Base-by-base conservation (phyloP, 2,888 invertebrate genomes). In the Andrena bucephala region DNA sequence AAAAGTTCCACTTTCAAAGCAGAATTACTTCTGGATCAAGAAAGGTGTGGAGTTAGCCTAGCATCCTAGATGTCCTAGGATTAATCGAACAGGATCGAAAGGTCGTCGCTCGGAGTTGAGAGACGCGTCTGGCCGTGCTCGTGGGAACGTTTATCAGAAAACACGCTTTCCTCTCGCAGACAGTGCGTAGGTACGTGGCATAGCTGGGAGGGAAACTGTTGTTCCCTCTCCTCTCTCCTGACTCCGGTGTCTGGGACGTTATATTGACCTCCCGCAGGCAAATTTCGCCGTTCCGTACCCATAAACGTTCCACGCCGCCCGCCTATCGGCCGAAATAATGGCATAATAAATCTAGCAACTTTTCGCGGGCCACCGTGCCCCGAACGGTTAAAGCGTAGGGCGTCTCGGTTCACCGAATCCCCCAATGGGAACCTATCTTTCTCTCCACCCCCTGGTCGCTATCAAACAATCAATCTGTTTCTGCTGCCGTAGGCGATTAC, bases 321-420 rank as follows among this genome's bases (percentile, higher is more conserved):
- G 79, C 84, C 87, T 88, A 89, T 84, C 88, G 87, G 77, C 77
- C 82, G 74, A 85, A 87, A 90, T 91, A 91, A 91, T 91, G 83
- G 90, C 86, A 54, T 87, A 91, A 92, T 92, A 92, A 92, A 92
- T 92, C 90, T 91, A 68, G 70, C 48, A 83, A 89, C 85, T 87
- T 88, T 88, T 88, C 88, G 80, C 81, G 83, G 78, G 68, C 67
- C 74, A 24, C 70, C 69, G 70, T 57, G 57, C 62, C 59, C 59
- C 31, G 52, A 24, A 63, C 57, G 52, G 50, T 33, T 65, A 24
- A 50, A 52, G 48, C 48, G 42, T 50, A 36, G 71, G 83, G 78
- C 27, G 83, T 85, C 79, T 75, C 87, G 80, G 76, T 76, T 67
- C 75, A 66, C 2, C 70, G 83, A 29, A 31, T 77, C 69, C 77